Percentiles rank a stretch among this genome's conserved stretches.
Conservation (phyloP, 2,888 invertebrate species). For the Lasioglossum oenotherae region DNA sequence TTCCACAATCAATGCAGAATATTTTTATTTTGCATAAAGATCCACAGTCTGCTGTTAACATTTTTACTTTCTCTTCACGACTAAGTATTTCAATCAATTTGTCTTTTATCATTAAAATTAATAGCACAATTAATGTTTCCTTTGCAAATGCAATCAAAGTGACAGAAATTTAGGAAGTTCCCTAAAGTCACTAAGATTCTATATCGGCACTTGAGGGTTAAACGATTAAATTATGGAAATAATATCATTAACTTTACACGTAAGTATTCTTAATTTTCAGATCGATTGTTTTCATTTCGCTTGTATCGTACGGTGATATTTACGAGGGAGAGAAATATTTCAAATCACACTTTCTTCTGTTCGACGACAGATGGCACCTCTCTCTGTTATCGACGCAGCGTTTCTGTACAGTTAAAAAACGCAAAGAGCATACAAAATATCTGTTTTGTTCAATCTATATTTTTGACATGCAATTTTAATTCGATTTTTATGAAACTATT, state of each 20-base stretch:
- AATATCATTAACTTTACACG: neutral
- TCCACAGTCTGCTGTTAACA: neutral
- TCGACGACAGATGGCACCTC: neutral
- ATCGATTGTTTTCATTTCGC: neutral
- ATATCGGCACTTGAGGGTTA: neutral
- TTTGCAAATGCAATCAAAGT: neutral
- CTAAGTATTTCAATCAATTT: neutral
- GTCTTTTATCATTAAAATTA: neutral
- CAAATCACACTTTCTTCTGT: neutral
- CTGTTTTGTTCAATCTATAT: neutral
- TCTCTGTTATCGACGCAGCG: neutral
- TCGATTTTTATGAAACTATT: neutral
- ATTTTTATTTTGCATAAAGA: too few relatives aligned
- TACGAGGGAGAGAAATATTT: slow-evolving; percentile 18
- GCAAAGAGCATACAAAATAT: neutral
- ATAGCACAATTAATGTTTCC: neutral
- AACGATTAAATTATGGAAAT: neutral
- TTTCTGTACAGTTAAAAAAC: neutral
- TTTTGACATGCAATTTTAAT: neutral
- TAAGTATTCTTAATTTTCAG: neutral
- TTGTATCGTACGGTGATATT: neutral
- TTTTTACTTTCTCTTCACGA: neutral
- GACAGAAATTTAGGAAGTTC: neutral
- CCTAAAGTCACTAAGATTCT: neutral
- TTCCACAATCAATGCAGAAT: too few relatives aligned